These are phyloP conservation scores for Lerista edwardsae DNA, from an alignment of 2,797 vertebrate genomes.

Conservation along the genomic window DNA sequence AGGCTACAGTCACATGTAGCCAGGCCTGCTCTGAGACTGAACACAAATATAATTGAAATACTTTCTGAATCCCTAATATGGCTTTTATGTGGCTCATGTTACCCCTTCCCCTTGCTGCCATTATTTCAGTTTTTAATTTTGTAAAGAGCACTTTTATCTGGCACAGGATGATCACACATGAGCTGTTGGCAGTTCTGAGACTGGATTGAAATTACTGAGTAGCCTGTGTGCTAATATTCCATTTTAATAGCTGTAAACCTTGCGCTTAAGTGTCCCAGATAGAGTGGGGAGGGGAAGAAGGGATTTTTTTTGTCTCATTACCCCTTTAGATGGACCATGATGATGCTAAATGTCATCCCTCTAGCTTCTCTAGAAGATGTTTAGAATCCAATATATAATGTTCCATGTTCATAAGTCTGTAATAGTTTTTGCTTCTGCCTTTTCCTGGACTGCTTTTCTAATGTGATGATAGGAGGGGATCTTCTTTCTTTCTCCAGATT, in stretches of 20 bases:
- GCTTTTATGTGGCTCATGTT: neutral
- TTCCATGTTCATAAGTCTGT: neutral
- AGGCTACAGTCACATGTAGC: neutral
- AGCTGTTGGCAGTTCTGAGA: neutral
- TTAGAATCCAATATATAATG: neutral
- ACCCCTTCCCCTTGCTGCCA: neutral
- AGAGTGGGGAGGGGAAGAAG: no score
- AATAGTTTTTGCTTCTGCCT: neutral
- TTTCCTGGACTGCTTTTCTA: no score
- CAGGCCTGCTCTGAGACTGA: neutral
- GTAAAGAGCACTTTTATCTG: neutral
- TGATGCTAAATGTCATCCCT: neutral
- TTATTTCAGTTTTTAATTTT: slow-evolving; percentile 5
- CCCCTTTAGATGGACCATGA: neutral
- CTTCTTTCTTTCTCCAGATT: no score
- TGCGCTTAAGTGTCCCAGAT: neutral
- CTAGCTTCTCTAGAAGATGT: neutral
- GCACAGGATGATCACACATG: neutral
- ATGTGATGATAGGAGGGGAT: no score
- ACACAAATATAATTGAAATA: neutral
- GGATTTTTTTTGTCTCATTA: neutral
- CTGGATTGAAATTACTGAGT: neutral
- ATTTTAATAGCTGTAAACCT: neutral
- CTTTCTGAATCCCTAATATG: neutral
- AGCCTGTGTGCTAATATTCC: neutral